Base-by-base conservation (phyloP, 2,888 invertebrate species). In the Flabesymbios commensalis region DNA sequence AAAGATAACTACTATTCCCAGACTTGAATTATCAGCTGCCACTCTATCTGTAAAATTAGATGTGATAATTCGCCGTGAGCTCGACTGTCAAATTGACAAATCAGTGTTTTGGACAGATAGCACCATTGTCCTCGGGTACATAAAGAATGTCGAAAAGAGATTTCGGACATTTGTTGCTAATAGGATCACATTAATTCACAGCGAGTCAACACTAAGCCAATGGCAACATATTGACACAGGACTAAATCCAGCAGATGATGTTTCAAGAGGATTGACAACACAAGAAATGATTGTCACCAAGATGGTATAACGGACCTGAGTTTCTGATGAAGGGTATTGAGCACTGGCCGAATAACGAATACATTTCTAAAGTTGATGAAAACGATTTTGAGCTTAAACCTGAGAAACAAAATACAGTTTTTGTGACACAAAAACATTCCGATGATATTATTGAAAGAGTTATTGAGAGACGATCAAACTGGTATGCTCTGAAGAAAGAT, bases 41-140 rank as follows among this genome's bases (percentile, higher is more conserved):
- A 22, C 41, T 7, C 19, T 53, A 14, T 7, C 39, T 7, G 17
- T 22, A 22, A 5, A 53, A 24, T 10, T 41, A 7, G 41, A 53
- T 53, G 17, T 7, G 24, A 53, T n/a, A 22, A 22, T 53, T 7
- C 17, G 54, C 7, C 14, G 24, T 7, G 54, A 53, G 24, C 7
- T 42, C 4, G 24, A 43, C 10, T 4, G 10, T 42, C 39, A 7
- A 45, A 45, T 42, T n/a, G 17, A 51, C 17, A 14, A 53, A 17
- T 53, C 54, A n/a, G 7, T 19, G 17, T 53, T 53, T 24, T 53
- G 54, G 54, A 41, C 54, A 10, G 54, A 53, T 42, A 53, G 54
- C 41, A 41, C 36, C 41, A 53, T 41, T 41, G 54, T 42, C 7
- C n/a, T 53, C 5, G 10, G n/a, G 24, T 53, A 56, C 24, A 28